Evolutionary conservation across 2,113 vertebrate species (phyloP), one percentile per base, ranked within the genome.

Genomic region (Brienomyrus longianalis): DNA sequence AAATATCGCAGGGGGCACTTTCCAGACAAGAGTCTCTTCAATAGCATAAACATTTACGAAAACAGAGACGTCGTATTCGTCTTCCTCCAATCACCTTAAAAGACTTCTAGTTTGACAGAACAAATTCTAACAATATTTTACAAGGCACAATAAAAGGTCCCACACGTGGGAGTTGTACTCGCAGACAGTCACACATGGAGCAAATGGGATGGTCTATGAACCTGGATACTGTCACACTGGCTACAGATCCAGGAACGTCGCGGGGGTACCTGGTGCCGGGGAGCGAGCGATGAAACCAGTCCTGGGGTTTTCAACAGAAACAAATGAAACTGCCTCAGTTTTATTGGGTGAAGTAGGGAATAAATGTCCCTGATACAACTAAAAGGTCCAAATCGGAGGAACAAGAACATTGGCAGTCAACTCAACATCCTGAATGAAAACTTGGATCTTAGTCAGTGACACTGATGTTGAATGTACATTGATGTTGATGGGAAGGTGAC

Each of bases 71-170:
- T 19, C 35, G 74, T 43, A 80, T 80, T 43, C 35, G 74, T 80
- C 74, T 80, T 43, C 15, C 31, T 80, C 31, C 35, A n/a, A 43
- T 80, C 74, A 80, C 74, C 35, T 43, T 80, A 39, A 80, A 43
- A 80, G 74, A 80, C 31, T 80, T 19, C 15, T 43, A 39, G 35
- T 39, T 19, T 80, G 74, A 80, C 74, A 43, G 74, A 80, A 80
- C 5, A 80, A 80, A 80, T 70, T 70, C 74, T 80, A 80, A 80
- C 74, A 80, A 80, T 80, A 80, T 80, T 80, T 80, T 80, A 80
- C 74, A 80, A 80, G 74, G 74, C 31, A 80, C 74, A 80, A 80
- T 80, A 80, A 43, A 80, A 8, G 35, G 35, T 80, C 74, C 43
- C 35, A 80, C 74, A 43, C 15, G 31, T 19, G 35, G 74, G 31